A percentile compares a stretch with the other conserved stretches of the same genome.
Evolutionary conservation across 2,888 invertebrate species (phyloP).

Genomic region (Parascotia fuliginaria): DNA sequence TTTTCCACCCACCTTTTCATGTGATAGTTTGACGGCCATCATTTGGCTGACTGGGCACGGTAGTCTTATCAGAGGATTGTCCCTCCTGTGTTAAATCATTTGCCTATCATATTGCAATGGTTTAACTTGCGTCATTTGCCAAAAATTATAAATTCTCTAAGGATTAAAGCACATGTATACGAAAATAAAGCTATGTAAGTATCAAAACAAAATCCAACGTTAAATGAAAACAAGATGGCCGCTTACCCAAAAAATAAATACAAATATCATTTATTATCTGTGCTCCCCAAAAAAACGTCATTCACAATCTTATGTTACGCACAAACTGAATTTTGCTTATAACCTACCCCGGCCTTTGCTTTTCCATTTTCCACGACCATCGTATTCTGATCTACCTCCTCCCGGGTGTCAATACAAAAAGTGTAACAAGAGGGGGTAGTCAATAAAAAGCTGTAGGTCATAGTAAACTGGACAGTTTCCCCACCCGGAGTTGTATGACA

Average conservation of each 20-base stretch:
- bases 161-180: too few species aligned
- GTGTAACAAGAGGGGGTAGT: slow-evolving; percentile 34
- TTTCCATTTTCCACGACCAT: slow-evolving; percentile 63
- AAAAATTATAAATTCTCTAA: too few species aligned
- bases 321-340: slow-evolving; percentile 71
- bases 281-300: slow-evolving; percentile 63
- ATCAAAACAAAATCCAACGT: neutral
- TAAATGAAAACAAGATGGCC: slow-evolving; percentile 13
- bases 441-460: slow-evolving; percentile 56
- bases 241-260: slow-evolving; percentile 29
- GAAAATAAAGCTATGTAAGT: too few species aligned
- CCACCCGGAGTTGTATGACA: slow-evolving; percentile 77
- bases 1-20: too few species aligned
- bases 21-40: too few species aligned
- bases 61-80: too few species aligned
- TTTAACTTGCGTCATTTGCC: too few species aligned
- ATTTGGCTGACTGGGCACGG: too few species aligned
- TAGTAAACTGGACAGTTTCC: slow-evolving; percentile 57
- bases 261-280: slow-evolving; percentile 55
- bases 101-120: too few species aligned
- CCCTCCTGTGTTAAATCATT: too few species aligned
- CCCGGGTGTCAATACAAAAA: slow-evolving; percentile 26
- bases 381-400: slow-evolving; percentile 38
- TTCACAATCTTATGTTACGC: slow-evolving; percentile 73
- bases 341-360: slow-evolving; percentile 67